Percentiles rank a stretch among this genome's conserved stretches.
Conservation (phyloP, 2,888 invertebrate species). For the Troilus luridus region DNA sequence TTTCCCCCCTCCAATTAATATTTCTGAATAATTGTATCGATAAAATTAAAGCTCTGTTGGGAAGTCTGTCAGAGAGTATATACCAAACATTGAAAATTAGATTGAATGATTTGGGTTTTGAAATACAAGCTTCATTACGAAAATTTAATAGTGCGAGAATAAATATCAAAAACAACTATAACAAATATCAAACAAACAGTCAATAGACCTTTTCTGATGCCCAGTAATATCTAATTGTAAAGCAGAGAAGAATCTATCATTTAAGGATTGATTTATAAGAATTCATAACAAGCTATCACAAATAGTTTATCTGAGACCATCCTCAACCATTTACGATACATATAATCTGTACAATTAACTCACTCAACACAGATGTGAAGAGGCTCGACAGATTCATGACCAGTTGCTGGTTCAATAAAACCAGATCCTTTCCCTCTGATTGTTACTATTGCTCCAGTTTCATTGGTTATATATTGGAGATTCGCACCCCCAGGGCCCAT, state of each 20-base stretch:
- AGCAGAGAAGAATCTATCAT: not conserved
- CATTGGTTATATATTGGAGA: conserved; percentile 82
- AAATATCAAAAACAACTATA: not conserved
- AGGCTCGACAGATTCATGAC: conserved; percentile 78
- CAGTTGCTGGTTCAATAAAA: conserved; percentile 73
- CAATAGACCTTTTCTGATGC: not conserved
- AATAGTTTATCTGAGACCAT: too few species aligned
- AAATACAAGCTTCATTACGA: not conserved
- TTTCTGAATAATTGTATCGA: too few species aligned
- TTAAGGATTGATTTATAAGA: not conserved
- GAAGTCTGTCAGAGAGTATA: not conserved
- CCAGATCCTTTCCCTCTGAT: conserved; percentile 80
- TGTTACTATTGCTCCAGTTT: conserved; percentile 83
- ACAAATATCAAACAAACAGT: not conserved
- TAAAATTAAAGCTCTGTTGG: not conserved
- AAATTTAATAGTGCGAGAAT: not conserved
- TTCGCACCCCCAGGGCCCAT: conserved; percentile 81
- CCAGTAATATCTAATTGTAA: not conserved
- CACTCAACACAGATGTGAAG: conserved; percentile 83
- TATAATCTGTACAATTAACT: conserved; percentile 63
- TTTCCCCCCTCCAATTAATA: too few species aligned
- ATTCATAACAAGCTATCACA: too few species aligned
- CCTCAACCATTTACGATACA: too few species aligned
- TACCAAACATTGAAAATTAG: not conserved
- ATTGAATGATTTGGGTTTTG: not conserved